Base-by-base conservation (phyloP, 2,113 vertebrate species). In the Lagopus leucura region DNA sequence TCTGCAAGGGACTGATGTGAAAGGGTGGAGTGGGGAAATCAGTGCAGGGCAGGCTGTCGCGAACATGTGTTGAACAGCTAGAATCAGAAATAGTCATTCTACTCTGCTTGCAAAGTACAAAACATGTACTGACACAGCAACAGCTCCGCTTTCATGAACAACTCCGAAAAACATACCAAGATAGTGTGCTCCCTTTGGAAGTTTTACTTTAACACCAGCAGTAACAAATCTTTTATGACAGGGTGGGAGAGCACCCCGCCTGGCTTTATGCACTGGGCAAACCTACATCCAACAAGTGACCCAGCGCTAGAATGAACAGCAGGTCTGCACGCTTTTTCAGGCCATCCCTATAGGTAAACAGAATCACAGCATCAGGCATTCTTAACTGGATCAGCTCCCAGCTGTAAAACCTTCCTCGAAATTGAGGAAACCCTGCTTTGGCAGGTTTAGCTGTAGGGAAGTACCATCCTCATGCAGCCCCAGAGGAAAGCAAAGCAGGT, bases 1-100 rank as follows among this genome's bases (percentile, higher is more conserved):
- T 25, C 48, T 50, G 48, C 22, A 13, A 50, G 48, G 22, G 48
- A 24, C 22, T 0, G 1, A 64, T 8, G 32, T 1, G 2, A 36
- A 64, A 34, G 20, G 34, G 21, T 48, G 50, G 14, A 64, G 34
- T 61, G 71, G 36, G 28, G 30, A 47, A 47, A 81, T 13, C 8
- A 43, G 28, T 70, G n/a, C 47, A 84, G 10, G 81, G 42, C 11
- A 57, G 30, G 34, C 1, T 1, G 57, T 77, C 61, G 58, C 11
- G 17, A 81, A 81, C 7, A 54, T 63, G 16, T 0, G 0, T 13
- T 43, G 25, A 78, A 70, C 6, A 65, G 47, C 43, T 65, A 66
- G 38, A 57, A 3, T 45, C 85, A 43, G 58, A 65, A 75, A 70
- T 1, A 77, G 60, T 64, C 52, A 28, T 78, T 57, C 69, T 9